Evolutionary conservation across 53 echinoderm and acorn worm genomes (phyloP), one percentile per base, ranked within the genome.

Genomic region (Mesocentrotus franciscanus): DNA sequence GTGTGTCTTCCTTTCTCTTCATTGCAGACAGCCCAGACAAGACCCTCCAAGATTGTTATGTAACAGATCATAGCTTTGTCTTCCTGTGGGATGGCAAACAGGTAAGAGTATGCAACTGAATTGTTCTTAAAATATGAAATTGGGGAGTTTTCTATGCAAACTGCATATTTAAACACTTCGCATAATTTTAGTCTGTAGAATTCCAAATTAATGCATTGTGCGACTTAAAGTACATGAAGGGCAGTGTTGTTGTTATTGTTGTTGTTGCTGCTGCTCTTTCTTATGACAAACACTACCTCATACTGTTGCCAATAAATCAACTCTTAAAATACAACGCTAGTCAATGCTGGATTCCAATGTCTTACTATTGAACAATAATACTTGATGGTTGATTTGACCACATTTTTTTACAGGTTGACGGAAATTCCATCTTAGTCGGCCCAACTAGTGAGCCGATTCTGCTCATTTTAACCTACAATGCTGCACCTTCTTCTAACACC

Each of bases 81-180:
- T 96, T 97, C 70, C 26, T 97, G 4, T 97, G 97, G 97, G 95
- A 97, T 96, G 97, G 97, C n/a, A 83, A 97, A 85, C 92, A 96
- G 97, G 97, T 97, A 92, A 95, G 61, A 32, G 78, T 2, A 0
- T 49, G 49, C n/a, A 62, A 62, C 12, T 17, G 59, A 90, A 5
- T 26, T 57, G 12, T 42, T 85, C 85, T 39, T 56, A 39, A 42
- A 49, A 49, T 49, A 49, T 49, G 49, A 49, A 49, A 49, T 49
- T 49, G 49, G 49, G 49, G 49, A 49, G 49, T 1, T 39, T 39
- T 42, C 0, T 83, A 34, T 49, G 34, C 4, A 16, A 26, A 34
- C 20, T 42, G 15, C 18, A 12, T 18, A n/a, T n/a, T n/a, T n/a
- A n/a, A 64, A 64, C 20, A 18, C 64, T 64, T 64, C 16, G 20